These are phyloP conservation scores for Pardosa pseudoannulata DNA, from an alignment of 2,888 invertebrate genomes.

Conservation along the genomic window DNA sequence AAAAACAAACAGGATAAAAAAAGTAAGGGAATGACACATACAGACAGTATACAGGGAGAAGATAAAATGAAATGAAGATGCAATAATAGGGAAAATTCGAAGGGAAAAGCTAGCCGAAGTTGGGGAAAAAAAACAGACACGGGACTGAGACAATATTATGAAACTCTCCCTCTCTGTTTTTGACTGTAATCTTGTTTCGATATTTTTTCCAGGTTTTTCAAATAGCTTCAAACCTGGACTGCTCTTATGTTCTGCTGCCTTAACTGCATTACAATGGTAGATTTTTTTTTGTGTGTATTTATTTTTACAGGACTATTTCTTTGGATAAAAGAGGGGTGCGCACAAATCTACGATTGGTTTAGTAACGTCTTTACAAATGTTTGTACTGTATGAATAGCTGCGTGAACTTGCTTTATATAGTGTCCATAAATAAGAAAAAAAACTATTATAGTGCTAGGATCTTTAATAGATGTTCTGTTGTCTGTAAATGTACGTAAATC, in stretches of 20 bases:
- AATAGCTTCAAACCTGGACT: constrained; percentile 41
- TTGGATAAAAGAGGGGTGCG: background rate
- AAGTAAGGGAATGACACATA: too few species aligned
- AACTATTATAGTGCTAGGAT: too few species aligned
- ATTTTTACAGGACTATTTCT: background rate
- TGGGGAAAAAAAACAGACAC: constrained; percentile 29
- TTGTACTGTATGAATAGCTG: too few species aligned
- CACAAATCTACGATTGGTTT: background rate
- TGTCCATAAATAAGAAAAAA: too few species aligned
- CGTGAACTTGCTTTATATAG: too few species aligned
- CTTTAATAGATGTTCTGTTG: too few species aligned
- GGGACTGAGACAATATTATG: constrained; percentile 65
- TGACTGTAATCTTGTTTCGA: constrained; percentile 68
- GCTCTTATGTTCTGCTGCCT: background rate
- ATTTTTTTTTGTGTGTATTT: background rate
- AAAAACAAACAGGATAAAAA: constrained; percentile 12
- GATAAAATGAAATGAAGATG: constrained; percentile 59
- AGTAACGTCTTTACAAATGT: too few species aligned
- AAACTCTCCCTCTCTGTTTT: too few species aligned
- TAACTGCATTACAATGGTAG: background rate
- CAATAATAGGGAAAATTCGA: background rate
- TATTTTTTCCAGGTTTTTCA: constrained; percentile 49
- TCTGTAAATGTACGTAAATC: too few species aligned
- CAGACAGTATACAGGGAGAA: too few species aligned
- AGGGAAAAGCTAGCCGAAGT: background rate